A percentile compares a stretch with the other conserved stretches of the same genome.
Conservation (phyloP, 2,888 invertebrate species). For the Xanthorhoe designata region DNA sequence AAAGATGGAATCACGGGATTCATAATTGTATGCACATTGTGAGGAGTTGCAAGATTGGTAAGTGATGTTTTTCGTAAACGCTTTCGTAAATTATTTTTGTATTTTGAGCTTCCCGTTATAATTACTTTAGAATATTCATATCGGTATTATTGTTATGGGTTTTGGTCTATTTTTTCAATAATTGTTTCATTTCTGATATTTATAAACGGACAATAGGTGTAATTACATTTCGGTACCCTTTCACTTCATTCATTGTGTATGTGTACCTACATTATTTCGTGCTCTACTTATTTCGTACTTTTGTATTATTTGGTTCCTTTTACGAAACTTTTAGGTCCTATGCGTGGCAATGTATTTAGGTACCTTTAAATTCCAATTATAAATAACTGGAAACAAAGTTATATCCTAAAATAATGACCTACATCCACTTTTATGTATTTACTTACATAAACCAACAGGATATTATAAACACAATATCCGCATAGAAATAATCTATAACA, state of each 20-base stretch:
- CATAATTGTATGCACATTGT: constrained; percentile 58
- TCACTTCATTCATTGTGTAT: constrained; percentile 79
- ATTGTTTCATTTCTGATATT: constrained; percentile 37
- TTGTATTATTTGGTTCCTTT: constrained; percentile 53
- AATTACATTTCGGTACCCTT: constrained; percentile 74
- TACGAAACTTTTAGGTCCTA: constrained; percentile 31
- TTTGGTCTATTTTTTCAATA: constrained; percentile 20
- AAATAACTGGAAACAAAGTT: neutral
- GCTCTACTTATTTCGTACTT: constrained; percentile 79
- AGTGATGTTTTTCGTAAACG: constrained; percentile 59
- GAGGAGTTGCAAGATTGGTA: constrained; percentile 69
- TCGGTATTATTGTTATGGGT: constrained; percentile 11
- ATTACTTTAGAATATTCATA: constrained; percentile 27
- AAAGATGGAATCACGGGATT: constrained; percentile 74
- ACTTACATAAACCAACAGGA: neutral
- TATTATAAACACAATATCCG: neutral
- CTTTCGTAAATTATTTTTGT: constrained; percentile 57
- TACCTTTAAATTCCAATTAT: neutral
- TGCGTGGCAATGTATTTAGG: constrained; percentile 33
- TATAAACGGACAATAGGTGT: constrained; percentile 51
- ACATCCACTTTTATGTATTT: neutral
- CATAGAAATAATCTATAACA: neutral
- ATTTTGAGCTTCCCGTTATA: constrained; percentile 47
- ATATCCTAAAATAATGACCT: constrained; percentile 4
- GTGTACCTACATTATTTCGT: constrained; percentile 74